Evolutionary conservation across 2,888 invertebrate genomes (phyloP).

Genomic region (Nymphalis polychloros): DNA sequence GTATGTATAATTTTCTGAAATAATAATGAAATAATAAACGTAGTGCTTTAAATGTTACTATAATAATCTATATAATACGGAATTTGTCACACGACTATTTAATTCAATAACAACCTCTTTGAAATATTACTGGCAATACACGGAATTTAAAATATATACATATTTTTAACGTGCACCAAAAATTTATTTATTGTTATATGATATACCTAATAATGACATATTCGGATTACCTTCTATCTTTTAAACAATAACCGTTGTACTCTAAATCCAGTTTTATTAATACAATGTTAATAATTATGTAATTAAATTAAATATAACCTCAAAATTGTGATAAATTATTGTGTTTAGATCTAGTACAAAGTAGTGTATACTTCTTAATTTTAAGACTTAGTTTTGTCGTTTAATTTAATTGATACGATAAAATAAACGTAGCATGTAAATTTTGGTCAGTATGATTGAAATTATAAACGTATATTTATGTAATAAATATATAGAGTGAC

Average conservation of each 20-base stretch:
- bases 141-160: neutral
- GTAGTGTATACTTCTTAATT: slow-evolving; percentile 14
- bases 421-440: neutral
- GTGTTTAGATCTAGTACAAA: slow-evolving; percentile 4
- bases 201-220: slow-evolving; percentile 1
- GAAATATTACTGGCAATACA: neutral
- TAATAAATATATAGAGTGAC: neutral
- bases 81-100: too few relatives aligned
- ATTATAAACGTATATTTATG: slow-evolving; percentile 15
- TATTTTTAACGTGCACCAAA: slow-evolving; percentile 21
- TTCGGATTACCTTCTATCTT: too few relatives aligned
- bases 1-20: too few relatives aligned
- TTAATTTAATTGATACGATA: slow-evolving; percentile 1
- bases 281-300: neutral
- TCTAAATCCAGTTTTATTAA: neutral
- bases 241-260: neutral
- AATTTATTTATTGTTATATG: slow-evolving; percentile 4
- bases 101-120: too few relatives aligned
- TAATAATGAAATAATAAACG: too few relatives aligned
- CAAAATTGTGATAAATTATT: slow-evolving; percentile 11
- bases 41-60: too few relatives aligned
- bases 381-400: slow-evolving; percentile 12
- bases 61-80: too few relatives aligned
- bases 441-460: slow-evolving; percentile 28
- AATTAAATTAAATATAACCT: slow-evolving; percentile 1